phyloP scores from a whole-genome alignment of 2,888 invertebrate species.

The Drosophila formosana region DNA sequence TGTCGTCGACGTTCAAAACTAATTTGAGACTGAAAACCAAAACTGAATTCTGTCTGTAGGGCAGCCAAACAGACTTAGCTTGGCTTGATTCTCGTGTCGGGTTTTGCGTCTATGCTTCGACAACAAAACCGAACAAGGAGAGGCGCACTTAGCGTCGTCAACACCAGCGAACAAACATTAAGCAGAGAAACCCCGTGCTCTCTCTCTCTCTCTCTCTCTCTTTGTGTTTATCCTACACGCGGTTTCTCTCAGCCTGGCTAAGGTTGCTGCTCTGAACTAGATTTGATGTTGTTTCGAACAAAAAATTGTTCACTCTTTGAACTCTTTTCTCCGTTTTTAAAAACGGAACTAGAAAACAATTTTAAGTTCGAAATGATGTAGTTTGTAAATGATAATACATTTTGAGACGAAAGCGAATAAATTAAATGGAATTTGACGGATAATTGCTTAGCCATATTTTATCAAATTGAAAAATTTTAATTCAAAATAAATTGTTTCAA shows the following conservation, averaged over 20 bases:
- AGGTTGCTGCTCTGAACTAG: background rate
- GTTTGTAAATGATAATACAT: too few species aligned
- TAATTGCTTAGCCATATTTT: too few species aligned
- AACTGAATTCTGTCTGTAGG: constrained; percentile 53
- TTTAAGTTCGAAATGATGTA: too few species aligned
- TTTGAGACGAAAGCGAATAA: too few species aligned
- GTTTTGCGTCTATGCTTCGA: background rate
- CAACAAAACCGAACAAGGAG: background rate
- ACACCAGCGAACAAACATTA: background rate
- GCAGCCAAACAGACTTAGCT: constrained; percentile 48
- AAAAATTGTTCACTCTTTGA: background rate
- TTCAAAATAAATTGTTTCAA: too few species aligned
- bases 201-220: background rate
- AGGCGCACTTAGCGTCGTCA: background rate
- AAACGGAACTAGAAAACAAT: too few species aligned
- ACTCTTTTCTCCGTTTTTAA: too few species aligned
- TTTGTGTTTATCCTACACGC: background rate
- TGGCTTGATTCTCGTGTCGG: constrained; percentile 12
- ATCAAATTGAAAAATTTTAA: too few species aligned
- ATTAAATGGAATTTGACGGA: too few species aligned
- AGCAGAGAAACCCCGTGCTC: background rate
- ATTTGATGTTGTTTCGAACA: background rate
- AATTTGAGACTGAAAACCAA: constrained; percentile 68
- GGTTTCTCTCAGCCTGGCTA: background rate
- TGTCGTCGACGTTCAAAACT: constrained; percentile 74